Evolutionary conservation across 1,140 invertebrate genomes (phyloP).

Genomic region (Camponotus floridanus): DNA sequence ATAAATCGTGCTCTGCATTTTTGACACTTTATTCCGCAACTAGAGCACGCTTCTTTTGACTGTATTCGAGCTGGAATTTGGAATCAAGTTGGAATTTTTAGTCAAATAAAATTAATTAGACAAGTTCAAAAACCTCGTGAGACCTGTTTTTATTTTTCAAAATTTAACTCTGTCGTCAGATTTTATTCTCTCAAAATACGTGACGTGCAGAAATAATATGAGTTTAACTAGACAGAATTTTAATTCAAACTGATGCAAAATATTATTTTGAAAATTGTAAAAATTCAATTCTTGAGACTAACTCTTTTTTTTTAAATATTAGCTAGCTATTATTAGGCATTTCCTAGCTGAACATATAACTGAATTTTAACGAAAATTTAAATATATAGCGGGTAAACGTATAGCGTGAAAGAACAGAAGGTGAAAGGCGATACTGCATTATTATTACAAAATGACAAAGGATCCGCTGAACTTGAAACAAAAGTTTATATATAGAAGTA

Average conservation of each 20-base stretch:
- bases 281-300: slow-evolving; percentile 5
- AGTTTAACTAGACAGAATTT: slow-evolving; percentile 30
- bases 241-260: slow-evolving; percentile 10
- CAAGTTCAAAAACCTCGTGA: slow-evolving; percentile 2
- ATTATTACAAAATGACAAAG: not conserved
- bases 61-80: not conserved
- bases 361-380: not conserved
- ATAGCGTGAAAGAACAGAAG: not conserved
- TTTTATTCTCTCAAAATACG: not conserved
- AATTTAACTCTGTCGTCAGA: not conserved
- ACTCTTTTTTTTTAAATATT: not conserved
- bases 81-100: not conserved
- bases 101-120: slow-evolving; percentile 10
- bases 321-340: not conserved
- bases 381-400: not conserved
- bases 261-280: slow-evolving; percentile 10
- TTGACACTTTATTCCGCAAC: slow-evolving; percentile 25
- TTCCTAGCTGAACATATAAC: too few species aligned
- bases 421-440: slow-evolving; percentile 28
- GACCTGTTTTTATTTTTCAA: not conserved
- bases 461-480: slow-evolving; percentile 41
- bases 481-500: slow-evolving; percentile 1
- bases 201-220: not conserved
- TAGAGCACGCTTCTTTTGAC: slow-evolving; percentile 7
- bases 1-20: slow-evolving; percentile 68